Percentiles rank a stretch among this genome's conserved stretches.
Evolutionary conservation across 2,888 invertebrate species (phyloP).

Genomic region (Bursaphelenchus okinawaensis): DNA sequence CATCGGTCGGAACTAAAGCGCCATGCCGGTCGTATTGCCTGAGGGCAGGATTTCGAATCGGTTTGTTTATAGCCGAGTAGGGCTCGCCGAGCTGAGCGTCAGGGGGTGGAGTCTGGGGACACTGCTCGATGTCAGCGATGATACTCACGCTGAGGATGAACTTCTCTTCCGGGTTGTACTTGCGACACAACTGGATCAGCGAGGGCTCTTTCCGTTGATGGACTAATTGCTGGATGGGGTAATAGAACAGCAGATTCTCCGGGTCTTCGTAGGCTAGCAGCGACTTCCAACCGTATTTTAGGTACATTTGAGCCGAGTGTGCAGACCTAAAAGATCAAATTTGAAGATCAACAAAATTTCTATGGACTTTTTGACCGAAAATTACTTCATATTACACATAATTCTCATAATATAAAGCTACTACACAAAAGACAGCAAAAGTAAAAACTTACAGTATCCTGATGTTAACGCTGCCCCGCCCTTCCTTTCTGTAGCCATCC

Average conservation of each 20-base stretch:
- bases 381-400: no score
- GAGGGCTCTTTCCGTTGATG: slow-evolving; percentile 51
- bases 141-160: slow-evolving; percentile 68
- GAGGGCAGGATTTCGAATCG: background rate
- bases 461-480: slow-evolving; percentile 83
- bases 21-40: slow-evolving; percentile 18
- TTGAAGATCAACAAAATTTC: no score
- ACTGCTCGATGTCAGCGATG: slow-evolving; percentile 58
- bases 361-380: no score
- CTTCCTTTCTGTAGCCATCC: slow-evolving; percentile 75
- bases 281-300: slow-evolving; percentile 67
- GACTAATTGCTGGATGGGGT: slow-evolving; percentile 45
- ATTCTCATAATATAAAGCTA: background rate
- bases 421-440: background rate
- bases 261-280: slow-evolving; percentile 60
- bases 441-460: slow-evolving; percentile 65
- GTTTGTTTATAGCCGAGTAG: slow-evolving; percentile 12
- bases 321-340: slow-evolving; percentile 27
- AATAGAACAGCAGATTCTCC: slow-evolving; percentile 50
- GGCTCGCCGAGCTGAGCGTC: slow-evolving; percentile 27
- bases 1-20: slow-evolving; percentile 22
- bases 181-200: slow-evolving; percentile 69
- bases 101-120: slow-evolving; percentile 56
- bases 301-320: slow-evolving; percentile 32
- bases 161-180: slow-evolving; percentile 74